Conservation (phyloP, 2,113 vertebrate genomes). For the Pyxicephalus adspersus region DNA sequence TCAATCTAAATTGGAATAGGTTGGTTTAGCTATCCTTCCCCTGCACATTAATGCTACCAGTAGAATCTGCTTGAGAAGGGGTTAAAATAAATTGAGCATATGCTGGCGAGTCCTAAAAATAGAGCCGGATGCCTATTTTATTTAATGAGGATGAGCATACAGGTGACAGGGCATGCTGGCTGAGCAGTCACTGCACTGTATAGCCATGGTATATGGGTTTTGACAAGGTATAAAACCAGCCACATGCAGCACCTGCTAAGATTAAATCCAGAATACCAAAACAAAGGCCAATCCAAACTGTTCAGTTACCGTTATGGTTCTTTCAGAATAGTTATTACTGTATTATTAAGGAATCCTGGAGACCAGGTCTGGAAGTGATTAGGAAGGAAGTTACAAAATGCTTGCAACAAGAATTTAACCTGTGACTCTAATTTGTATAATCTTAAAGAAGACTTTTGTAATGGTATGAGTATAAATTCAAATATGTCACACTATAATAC, state of each 20-base stretch:
- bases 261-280: conserved; percentile 13
- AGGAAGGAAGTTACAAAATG: conserved; percentile 31
- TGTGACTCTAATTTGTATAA: conserved; percentile 33
- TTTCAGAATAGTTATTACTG: conserved; percentile 4
- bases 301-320: background rate
- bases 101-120: background rate
- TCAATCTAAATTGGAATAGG: background rate
- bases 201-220: conserved; percentile 30
- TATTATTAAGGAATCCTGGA: background rate
- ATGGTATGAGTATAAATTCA: no score
- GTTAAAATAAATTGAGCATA: conserved; percentile 10
- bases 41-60: background rate
- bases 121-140: background rate
- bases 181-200: conserved; percentile 35
- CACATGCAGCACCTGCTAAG: conserved; percentile 32
- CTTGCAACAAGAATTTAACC: conserved; percentile 22
- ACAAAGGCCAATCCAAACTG: conserved; percentile 23
- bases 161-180: conserved; percentile 12
- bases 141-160: conserved; percentile 8
- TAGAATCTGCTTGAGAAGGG: background rate
- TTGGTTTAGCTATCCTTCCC: background rate
- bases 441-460: background rate
- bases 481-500: no score
- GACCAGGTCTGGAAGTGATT: conserved; percentile 41
- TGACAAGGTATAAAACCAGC: conserved; percentile 36